Percentiles rank a stretch among this genome's conserved stretches.
phyloP scores from a whole-genome alignment of 1,140 invertebrate genomes.

The Hyposmocoma kahamanoa region DNA sequence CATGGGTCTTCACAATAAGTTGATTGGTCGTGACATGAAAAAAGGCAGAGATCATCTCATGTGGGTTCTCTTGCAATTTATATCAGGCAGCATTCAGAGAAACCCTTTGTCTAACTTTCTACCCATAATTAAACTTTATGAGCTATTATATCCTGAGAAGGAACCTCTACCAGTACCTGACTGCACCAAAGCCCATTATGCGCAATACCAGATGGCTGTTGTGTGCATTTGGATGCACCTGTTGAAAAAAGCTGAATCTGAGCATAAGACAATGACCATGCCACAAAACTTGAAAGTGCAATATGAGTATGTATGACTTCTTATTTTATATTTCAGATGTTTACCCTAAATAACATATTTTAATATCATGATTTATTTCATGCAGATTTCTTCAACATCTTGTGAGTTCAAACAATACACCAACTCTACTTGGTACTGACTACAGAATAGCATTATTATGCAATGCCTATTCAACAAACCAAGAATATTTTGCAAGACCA shows the following conservation, averaged over 20 bases:
- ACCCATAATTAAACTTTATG: conserved; percentile 93
- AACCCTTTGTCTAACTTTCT: conserved; percentile 93
- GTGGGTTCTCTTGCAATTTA: conserved; percentile 98
- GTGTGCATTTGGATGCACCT: conserved; percentile 98
- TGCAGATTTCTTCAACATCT: conserved; percentile 85
- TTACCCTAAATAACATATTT: not conserved
- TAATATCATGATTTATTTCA: conserved; percentile 5
- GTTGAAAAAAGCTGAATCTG: conserved; percentile 91
- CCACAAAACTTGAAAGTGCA: conserved; percentile 89
- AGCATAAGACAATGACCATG: conserved; percentile 86
- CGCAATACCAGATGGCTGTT: conserved; percentile 93
- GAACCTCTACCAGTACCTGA: conserved; percentile 93
- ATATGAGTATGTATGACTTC: conserved; percentile 78
- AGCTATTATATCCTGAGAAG: conserved; percentile 93
- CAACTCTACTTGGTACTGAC: conserved; percentile 83
- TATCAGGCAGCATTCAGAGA: conserved; percentile 96
- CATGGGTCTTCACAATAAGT: conserved; percentile 88
- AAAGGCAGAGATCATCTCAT: conserved; percentile 96
- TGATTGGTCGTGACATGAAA: conserved; percentile 85
- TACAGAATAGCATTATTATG: conserved; percentile 93
- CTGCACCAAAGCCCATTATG: conserved; percentile 86
- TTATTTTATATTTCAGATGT: not conserved
- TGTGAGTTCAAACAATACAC: conserved; percentile 80
- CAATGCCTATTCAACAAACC: conserved; percentile 95
- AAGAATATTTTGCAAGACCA: conserved; percentile 87